These are phyloP conservation scores for Hemiscyllium ocellatum DNA, from an alignment of 2,113 vertebrate species.

Conservation along the genomic window DNA sequence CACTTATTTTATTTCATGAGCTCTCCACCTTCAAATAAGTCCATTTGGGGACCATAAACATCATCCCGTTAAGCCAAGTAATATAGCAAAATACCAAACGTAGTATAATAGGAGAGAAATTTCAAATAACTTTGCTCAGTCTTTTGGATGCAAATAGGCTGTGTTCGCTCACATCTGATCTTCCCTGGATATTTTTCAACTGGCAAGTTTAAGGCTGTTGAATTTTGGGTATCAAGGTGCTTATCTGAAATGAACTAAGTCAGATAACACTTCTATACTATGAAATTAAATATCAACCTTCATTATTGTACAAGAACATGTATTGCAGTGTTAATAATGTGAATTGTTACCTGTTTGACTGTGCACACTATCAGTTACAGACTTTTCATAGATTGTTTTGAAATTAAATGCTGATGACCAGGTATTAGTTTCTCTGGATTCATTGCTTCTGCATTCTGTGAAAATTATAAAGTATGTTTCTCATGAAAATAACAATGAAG, in stretches of 20 bases:
- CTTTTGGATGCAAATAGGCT: neutral
- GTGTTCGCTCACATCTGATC: neutral
- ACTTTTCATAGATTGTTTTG: neutral
- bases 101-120: neutral
- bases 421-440: neutral
- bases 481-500: neutral
- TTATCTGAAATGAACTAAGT: neutral
- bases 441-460: neutral
- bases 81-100: neutral
- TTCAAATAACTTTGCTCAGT: neutral
- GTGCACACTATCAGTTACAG: neutral
- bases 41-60: too few species aligned
- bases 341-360: constrained; percentile 26
- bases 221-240: neutral
- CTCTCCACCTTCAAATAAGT: too few species aligned
- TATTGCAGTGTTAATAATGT: neutral
- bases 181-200: neutral
- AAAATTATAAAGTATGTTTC: constrained; percentile 22
- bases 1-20: too few species aligned
- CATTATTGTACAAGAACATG: neutral
- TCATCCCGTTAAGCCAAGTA: neutral
- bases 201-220: neutral
- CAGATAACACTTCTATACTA: neutral
- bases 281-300: neutral
- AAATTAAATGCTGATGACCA: constrained; percentile 27